Evolutionary conservation across 2,888 invertebrate genomes (phyloP), one percentile per base, ranked within the genome.

Genomic region (Amphipyra berbera): DNA sequence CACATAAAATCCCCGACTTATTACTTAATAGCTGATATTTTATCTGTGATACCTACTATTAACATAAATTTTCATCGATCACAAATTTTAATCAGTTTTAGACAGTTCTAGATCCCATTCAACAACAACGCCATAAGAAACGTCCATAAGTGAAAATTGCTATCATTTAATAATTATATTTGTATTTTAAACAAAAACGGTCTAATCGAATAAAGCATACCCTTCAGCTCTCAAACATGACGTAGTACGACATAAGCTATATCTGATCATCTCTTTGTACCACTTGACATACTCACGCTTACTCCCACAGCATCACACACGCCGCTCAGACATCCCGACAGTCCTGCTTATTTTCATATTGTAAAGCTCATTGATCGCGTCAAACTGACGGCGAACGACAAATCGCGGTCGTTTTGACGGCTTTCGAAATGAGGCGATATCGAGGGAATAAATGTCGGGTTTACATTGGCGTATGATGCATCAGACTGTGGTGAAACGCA

Each of bases 281-380:
- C 76, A 78, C 76, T 76, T 78, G 76, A 76, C 78, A 75, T 38
- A 68, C 44, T 59, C 35, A 13, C 37, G 41, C 40, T 7, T 27
- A 42, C 41, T 66, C 71, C 48, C 63, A 74, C 70, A 61, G 53
- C 66, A 66, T 61, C 59, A 53, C 21, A 59, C 37, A 6, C 0
- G 47, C 63, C 50, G 59, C 59, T 7, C 40, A 2, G 33, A 12
- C 50, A 38, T 44, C 50, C 44, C 8, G 50, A 15, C 59, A 61
- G 50, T 46, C 46, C 78, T 75, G 76, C 60, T 78, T 78, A 78
- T 65, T 78, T 68, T 75, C 79, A 75, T 55, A 60, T 47, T 61
- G 42, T 46, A 42, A 61, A 58, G 44, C 30, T 38, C 61, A 67
- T 61, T 68, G 15, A 61, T 57, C 44, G 50, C 8, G 50, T 40